These are phyloP conservation scores for Prolemur simus DNA, from an alignment of 2,113 vertebrate genomes.

Conservation along the genomic window DNA sequence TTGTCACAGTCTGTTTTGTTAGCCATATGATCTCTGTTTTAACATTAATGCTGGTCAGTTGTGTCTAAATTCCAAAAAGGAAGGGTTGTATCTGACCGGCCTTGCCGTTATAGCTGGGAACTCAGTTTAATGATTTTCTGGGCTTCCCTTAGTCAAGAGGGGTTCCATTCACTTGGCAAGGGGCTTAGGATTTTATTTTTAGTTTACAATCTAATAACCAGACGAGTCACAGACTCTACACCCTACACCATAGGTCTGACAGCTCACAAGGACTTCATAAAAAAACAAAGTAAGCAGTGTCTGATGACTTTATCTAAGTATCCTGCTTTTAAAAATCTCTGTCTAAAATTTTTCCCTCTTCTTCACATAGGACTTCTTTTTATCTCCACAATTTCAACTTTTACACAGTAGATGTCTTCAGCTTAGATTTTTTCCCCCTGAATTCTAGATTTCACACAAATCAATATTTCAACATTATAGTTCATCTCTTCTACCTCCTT, in stretches of 20 bases:
- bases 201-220: background rate
- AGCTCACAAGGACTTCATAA: background rate
- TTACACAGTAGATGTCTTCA: accelerated
- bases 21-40: no score
- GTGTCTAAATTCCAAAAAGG: no score
- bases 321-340: background rate
- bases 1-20: no score
- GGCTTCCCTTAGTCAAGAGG: no score
- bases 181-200: no score
- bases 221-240: background rate
- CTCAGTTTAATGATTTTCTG: no score
- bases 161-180: no score
- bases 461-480: background rate
- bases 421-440: background rate
- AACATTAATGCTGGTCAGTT: no score
- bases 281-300: background rate
- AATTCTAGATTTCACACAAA: background rate
- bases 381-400: background rate
- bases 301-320: background rate
- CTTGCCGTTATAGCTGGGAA: no score
- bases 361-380: background rate
- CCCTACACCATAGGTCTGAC: accelerated
- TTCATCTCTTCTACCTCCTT: background rate
- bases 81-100: no score
- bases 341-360: background rate